A percentile compares a stretch with the other conserved stretches of the same genome.
These are phyloP conservation scores for Egretta garzetta DNA, from an alignment of 2,113 vertebrate genomes.

Conservation along the genomic window DNA sequence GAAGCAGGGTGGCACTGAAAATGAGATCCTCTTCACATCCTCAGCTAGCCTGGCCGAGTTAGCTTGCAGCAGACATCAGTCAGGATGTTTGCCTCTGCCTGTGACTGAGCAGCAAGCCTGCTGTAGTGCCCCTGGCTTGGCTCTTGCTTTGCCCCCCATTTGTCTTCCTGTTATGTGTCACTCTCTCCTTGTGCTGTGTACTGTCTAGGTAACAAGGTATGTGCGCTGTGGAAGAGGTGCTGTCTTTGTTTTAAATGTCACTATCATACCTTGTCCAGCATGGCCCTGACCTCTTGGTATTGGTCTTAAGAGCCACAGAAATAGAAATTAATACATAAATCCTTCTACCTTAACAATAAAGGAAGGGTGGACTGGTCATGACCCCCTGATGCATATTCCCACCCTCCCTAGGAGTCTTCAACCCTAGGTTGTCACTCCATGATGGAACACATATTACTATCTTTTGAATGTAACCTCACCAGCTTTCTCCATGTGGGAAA, in stretches of 20 bases:
- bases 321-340: conserved; percentile 40
- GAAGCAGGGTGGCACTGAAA: not conserved
- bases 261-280: not conserved
- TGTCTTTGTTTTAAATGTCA: not conserved
- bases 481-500: not conserved
- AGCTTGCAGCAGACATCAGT: not conserved
- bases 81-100: not conserved
- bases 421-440: not conserved
- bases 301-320: conserved; percentile 4
- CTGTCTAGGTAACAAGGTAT: not conserved
- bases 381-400: not conserved
- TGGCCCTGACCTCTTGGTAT: not conserved
- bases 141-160: not conserved
- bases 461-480: not conserved
- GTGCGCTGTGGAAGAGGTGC: not conserved
- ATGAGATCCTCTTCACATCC: not conserved
- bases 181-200: not conserved
- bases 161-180: not conserved
- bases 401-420: not conserved
- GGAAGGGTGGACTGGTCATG: not conserved
- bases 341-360: not conserved
- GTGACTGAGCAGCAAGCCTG: not conserved
- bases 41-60: not conserved
- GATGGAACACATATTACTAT: not conserved
- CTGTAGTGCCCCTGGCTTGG: not conserved